Conservation (phyloP, 2,888 invertebrate species). For the Dynastes hyllus region DNA sequence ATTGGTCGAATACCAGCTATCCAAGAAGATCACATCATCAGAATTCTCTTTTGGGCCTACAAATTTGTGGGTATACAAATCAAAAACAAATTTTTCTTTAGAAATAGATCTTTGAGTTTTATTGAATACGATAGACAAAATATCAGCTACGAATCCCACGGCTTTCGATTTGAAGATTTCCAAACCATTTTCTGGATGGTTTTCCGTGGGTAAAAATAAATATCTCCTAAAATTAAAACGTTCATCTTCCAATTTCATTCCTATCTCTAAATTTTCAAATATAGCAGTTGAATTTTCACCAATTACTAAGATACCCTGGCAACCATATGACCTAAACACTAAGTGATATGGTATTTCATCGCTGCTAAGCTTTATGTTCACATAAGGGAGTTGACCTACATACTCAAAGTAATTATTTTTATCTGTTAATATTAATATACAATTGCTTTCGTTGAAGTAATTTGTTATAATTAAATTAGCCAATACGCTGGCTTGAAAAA, state of each 20-base stretch:
- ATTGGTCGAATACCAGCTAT: conserved; percentile 60
- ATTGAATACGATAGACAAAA: conserved; percentile 7
- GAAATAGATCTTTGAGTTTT: background rate
- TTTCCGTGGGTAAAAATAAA: conserved; percentile 31
- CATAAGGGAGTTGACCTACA: conserved; percentile 18
- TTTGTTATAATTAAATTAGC: conserved; percentile 42
- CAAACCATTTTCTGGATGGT: conserved; percentile 23
- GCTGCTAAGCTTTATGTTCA: conserved; percentile 21
- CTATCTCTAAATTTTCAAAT: conserved; percentile 45
- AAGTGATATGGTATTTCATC: conserved; percentile 19
- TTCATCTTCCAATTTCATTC: conserved; percentile 39
- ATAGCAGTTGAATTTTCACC: conserved; percentile 25
- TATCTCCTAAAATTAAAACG: conserved; percentile 49
- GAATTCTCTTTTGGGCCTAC: conserved; percentile 11
- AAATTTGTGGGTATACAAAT: conserved; percentile 50
- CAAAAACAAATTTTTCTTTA: conserved; percentile 1
- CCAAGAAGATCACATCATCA: conserved; percentile 51
- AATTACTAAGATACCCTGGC: conserved; percentile 44
- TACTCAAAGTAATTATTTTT: conserved; percentile 37
- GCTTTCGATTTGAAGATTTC: conserved; percentile 35
- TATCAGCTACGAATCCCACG: conserved; percentile 34
- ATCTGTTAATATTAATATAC: conserved; percentile 41
- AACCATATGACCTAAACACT: conserved; percentile 48
- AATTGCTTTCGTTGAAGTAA: conserved; percentile 38
- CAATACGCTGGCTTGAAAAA: conserved; percentile 21